These are phyloP conservation scores for Morpho achilles DNA, from an alignment of 2,888 invertebrate genomes.

Conservation along the genomic window DNA sequence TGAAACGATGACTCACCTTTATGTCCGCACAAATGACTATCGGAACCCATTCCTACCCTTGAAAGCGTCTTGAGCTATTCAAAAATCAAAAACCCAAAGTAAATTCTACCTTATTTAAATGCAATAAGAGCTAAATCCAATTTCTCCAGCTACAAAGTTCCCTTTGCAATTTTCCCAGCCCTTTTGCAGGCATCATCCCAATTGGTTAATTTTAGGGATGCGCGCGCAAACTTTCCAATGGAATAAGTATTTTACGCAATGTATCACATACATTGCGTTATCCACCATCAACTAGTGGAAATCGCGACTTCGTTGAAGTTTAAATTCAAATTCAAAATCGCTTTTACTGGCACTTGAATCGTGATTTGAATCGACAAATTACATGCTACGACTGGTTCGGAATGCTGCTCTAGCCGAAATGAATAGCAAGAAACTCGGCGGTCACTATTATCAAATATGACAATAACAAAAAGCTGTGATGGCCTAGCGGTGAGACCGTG, in stretches of 20 bases:
- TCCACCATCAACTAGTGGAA: no score
- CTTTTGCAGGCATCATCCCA: constrained; percentile 37
- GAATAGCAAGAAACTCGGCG: no score
- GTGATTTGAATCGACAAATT: no score
- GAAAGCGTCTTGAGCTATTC: neutral
- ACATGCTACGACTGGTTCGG: no score
- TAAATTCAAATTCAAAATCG: no score
- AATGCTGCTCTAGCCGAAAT: no score
- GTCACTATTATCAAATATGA: no score
- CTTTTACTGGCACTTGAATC: no score
- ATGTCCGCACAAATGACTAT: constrained; percentile 19
- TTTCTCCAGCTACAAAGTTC: neutral
- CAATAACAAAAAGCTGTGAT: no score
- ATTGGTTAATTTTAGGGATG: constrained; percentile 45
- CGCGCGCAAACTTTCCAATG: constrained; percentile 41
- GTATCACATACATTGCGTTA: constrained; percentile 21
- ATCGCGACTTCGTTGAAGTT: no score
- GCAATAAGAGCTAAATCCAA: neutral
- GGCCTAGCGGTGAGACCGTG: no score
- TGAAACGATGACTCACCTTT: constrained; percentile 18
- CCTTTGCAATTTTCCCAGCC: constrained; percentile 34
- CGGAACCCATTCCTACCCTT: constrained; percentile 14
- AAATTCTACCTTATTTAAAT: constrained; percentile 3
- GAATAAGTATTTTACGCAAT: neutral
- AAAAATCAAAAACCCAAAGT: neutral